These are phyloP conservation scores for Coelinius sp. DNA, from an alignment of 2,888 invertebrate species.

Conservation along the genomic window DNA sequence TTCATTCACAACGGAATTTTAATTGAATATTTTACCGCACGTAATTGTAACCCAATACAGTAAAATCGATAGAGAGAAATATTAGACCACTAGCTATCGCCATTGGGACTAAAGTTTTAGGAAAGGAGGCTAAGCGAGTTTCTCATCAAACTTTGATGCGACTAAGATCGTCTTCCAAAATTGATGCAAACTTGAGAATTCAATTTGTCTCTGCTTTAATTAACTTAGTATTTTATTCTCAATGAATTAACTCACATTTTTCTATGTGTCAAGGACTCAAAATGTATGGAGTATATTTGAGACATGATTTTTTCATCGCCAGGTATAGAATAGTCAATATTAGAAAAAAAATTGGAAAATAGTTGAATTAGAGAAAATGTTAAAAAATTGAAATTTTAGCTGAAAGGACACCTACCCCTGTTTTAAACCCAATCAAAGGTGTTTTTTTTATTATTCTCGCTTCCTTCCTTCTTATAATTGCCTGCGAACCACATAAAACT, in stretches of 20 bases:
- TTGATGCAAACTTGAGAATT: conserved; percentile 1
- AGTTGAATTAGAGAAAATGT: no score
- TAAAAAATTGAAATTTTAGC: no score
- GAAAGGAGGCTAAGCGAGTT: not conserved
- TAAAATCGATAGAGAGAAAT: not conserved
- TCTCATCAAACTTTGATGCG: conserved; percentile 17
- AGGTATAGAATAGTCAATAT: no score
- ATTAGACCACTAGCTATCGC: not conserved
- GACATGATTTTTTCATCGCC: no score
- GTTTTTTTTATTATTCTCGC: no score
- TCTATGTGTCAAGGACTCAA: no score
- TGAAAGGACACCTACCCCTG: no score
- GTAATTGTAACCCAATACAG: not conserved
- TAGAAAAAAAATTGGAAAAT: no score
- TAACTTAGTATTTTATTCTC: not conserved
- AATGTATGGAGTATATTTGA: no score
- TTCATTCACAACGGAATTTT: not conserved
- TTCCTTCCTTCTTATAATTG: no score
- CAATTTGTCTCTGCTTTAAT: not conserved
- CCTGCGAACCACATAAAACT: no score
- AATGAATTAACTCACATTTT: not conserved
- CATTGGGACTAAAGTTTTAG: not conserved
- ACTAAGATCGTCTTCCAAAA: not conserved
- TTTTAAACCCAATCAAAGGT: no score
- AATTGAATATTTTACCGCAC: not conserved